Evolutionary conservation across 2,113 vertebrate species (phyloP).

Genomic region (Plestiodon gilberti): DNA sequence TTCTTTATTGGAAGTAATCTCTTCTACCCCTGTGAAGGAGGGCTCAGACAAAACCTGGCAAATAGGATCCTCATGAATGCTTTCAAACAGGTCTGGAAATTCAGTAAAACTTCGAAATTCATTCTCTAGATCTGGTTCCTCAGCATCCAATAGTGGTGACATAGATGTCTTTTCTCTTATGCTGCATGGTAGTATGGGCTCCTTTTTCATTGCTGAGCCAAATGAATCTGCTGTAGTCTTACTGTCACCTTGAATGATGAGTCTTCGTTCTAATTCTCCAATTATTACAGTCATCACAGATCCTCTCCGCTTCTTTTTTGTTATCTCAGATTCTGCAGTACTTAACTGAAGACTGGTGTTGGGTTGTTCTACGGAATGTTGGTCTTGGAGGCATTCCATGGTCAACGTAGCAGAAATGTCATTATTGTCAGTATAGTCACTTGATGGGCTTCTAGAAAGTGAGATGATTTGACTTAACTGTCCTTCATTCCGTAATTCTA

Average conservation of each 20-base stretch:
- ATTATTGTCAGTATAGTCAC: conserved; percentile 56
- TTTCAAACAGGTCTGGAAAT: not conserved
- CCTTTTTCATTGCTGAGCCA: conserved; percentile 41
- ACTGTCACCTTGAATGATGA: conserved; percentile 63
- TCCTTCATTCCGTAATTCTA: conserved; percentile 40
- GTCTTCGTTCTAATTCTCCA: conserved; percentile 63
- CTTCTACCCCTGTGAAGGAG: not conserved
- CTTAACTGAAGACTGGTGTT: conserved; percentile 16
- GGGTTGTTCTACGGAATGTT: conserved; percentile 9
- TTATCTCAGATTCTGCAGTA: conserved; percentile 4
- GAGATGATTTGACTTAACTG: conserved; percentile 57
- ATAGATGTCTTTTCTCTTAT: conserved; percentile 46
- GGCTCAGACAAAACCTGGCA: conserved; percentile 32
- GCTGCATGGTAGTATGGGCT: conserved; percentile 6
- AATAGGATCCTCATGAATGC: conserved; percentile 27
- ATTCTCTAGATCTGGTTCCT: conserved; percentile 46
- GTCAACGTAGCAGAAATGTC: not conserved
- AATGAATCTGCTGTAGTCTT: conserved; percentile 33
- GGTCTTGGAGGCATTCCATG: not conserved
- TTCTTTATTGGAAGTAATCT: conserved; percentile 6
- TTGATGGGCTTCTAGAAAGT: conserved; percentile 60
- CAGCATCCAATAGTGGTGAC: conserved; percentile 47
- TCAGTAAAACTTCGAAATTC: conserved; percentile 45
- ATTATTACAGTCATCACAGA: conserved; percentile 67
- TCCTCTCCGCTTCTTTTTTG: conserved; percentile 52